Conservation (phyloP, 2,797 vertebrate genomes). For the Toxotes lorentzi region DNA sequence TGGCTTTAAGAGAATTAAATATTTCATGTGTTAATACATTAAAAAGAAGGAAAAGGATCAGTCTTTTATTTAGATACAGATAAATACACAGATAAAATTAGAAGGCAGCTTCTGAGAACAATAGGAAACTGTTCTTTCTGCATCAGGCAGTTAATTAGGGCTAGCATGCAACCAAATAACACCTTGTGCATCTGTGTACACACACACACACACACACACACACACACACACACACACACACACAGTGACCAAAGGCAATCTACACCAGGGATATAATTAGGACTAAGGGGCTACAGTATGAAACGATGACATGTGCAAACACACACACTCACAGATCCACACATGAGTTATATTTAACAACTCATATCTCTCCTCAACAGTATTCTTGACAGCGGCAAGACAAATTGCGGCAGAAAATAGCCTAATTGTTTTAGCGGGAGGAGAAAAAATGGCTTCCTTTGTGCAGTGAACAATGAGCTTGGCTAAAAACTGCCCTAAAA, state of each 20-base stretch:
- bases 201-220: conserved; percentile 27
- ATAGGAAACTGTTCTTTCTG: conserved; percentile 23
- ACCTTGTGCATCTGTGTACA: conserved; percentile 31
- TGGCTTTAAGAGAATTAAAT: neutral
- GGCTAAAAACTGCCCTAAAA: conserved; percentile 52
- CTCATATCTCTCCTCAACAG: conserved; percentile 69
- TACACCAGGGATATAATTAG: conserved; percentile 69
- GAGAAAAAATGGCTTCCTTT: conserved; percentile 73
- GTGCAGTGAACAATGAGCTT: conserved; percentile 70
- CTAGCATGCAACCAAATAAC: conserved; percentile 33
- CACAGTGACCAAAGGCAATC: conserved; percentile 42
- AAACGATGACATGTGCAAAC: conserved; percentile 65
- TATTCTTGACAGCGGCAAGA: conserved; percentile 68
- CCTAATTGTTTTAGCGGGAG: conserved; percentile 75
- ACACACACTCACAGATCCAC: conserved; percentile 30
- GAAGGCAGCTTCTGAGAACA: conserved; percentile 31
- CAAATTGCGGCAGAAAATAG: conserved; percentile 77
- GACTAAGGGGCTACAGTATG: conserved; percentile 56
- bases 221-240: conserved; percentile 30
- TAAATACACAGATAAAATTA: conserved; percentile 41
- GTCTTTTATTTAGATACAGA: conserved; percentile 21
- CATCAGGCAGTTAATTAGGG: conserved; percentile 47
- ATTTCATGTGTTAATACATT: conserved; percentile 2
- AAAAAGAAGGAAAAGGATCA: conserved; percentile 10
- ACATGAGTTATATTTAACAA: conserved; percentile 70